Evolutionary conservation across 92 coral and sea anemone genomes (phyloP).

Genomic region (Porites rus): DNA sequence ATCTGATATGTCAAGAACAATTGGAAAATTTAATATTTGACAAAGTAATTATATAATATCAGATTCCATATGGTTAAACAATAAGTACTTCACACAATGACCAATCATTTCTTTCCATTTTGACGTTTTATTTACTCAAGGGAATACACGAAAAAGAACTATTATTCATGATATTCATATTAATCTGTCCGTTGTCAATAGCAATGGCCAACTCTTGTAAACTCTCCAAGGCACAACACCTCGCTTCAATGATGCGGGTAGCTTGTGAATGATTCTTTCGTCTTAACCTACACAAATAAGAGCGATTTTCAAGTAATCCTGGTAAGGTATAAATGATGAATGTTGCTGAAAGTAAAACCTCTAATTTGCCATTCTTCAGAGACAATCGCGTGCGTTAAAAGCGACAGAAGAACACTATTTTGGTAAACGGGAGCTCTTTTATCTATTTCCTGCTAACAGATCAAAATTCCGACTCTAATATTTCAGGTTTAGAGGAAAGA

Average conservation of each 20-base stretch:
- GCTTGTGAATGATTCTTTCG: constrained; percentile 3
- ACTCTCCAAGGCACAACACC: constrained; percentile 43
- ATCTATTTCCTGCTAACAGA: neutral
- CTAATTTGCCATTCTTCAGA: neutral
- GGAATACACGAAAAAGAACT: neutral
- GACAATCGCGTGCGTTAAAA: constrained; percentile 11
- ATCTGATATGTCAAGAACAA: neutral
- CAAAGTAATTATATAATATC: neutral
- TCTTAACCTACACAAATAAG: neutral
- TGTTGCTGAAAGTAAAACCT: neutral
- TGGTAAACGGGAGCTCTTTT: no score
- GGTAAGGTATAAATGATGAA: neutral
- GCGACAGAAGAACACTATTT: neutral
- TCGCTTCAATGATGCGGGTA: neutral
- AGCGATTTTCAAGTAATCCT: neutral
- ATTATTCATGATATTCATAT: constrained; percentile 18
- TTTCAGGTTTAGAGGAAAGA: constrained; percentile 1
- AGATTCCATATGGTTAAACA: constrained; percentile 9
- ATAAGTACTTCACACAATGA: neutral
- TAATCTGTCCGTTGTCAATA: constrained; percentile 56
- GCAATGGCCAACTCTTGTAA: constrained; percentile 45
- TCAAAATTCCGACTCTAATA: neutral
- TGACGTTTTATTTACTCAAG: constrained; percentile 34
- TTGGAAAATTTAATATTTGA: neutral
- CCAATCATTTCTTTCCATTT: constrained; percentile 21